A percentile compares a stretch with the other conserved stretches of the same genome.
Conservation (phyloP, 2,888 invertebrate genomes). For the Odontocerum albicorne region DNA sequence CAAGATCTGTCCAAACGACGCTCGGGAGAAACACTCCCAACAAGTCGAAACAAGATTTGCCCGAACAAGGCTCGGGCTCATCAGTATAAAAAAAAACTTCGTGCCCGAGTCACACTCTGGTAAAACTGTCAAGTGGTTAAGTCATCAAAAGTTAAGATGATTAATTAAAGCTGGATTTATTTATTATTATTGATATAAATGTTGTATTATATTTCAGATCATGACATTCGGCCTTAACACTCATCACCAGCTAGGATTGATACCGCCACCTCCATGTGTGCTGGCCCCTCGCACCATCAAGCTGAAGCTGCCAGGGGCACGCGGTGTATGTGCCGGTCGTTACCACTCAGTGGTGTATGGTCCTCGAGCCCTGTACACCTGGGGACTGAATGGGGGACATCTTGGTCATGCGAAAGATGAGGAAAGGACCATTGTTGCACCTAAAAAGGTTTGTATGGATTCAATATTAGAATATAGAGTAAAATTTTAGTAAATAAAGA, state of each 20-base stretch:
- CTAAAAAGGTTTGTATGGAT: constrained; percentile 50
- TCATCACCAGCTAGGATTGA: constrained; percentile 64
- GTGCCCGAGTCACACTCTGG: too few relatives aligned
- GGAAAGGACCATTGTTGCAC: constrained; percentile 50
- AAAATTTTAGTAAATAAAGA: too few relatives aligned
- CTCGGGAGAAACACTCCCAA: too few relatives aligned
- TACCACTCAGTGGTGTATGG: constrained; percentile 74
- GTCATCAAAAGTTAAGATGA: too few relatives aligned
- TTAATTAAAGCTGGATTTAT: too few relatives aligned
- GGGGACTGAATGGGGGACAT: constrained; percentile 84
- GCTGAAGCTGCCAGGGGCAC: constrained; percentile 45
- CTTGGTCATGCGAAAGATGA: constrained; percentile 64
- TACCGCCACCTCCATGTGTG: constrained; percentile 52
- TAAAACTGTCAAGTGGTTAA: too few relatives aligned
- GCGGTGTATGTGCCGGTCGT: constrained; percentile 67
- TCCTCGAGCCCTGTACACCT: constrained; percentile 65
- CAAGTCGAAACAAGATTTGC: too few relatives aligned
- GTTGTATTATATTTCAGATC: constrained; percentile 40
- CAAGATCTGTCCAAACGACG: too few relatives aligned
- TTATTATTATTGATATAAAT: too few relatives aligned
- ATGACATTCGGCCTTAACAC: constrained; percentile 67
- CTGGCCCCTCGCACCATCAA: constrained; percentile 46
- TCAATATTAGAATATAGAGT: too few relatives aligned
- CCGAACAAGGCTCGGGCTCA: too few relatives aligned
- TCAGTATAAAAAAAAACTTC: too few relatives aligned